These are phyloP conservation scores for Andrena cerasifolii DNA, from an alignment of 1,140 invertebrate genomes.

Conservation along the genomic window DNA sequence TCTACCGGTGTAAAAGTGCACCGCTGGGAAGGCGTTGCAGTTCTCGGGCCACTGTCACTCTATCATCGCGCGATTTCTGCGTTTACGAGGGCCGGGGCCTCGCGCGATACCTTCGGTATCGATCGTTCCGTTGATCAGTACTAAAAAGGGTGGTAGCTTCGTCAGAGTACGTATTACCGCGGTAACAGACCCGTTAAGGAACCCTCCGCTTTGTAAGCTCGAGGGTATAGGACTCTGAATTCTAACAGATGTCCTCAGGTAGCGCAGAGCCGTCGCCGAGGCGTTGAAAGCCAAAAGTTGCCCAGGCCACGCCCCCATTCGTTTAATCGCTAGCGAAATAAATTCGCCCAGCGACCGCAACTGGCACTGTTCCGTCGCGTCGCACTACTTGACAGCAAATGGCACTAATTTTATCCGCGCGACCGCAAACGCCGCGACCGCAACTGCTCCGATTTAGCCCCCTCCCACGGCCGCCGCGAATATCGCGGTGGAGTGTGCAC, in stretches of 20 bases:
- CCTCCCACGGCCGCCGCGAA: not conserved
- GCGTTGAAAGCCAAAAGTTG: not conserved
- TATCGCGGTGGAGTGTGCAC: not conserved
- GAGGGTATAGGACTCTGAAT: too few species aligned
- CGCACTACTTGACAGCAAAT: constrained; percentile 3
- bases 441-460: constrained; percentile 13
- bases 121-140: constrained; percentile 4
- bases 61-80: constrained; percentile 2
- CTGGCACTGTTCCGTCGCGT: not conserved
- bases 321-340: constrained; percentile 13
- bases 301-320: constrained; percentile 7
- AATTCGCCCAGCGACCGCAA: not conserved
- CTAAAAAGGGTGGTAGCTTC: too few species aligned
- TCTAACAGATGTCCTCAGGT: too few species aligned
- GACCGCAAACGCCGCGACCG: constrained; percentile 8
- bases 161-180: too few species aligned
- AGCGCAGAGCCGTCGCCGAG: too few species aligned
- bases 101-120: not conserved
- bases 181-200: too few species aligned
- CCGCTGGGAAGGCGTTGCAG: constrained; percentile 7
- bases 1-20: too few species aligned
- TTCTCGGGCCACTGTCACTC: not conserved
- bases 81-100: constrained; percentile 16
- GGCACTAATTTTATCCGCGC: constrained; percentile 28
- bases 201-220: too few species aligned